Conservation (phyloP, 1,140 invertebrate species). For the Sitophilus oryzae region DNA sequence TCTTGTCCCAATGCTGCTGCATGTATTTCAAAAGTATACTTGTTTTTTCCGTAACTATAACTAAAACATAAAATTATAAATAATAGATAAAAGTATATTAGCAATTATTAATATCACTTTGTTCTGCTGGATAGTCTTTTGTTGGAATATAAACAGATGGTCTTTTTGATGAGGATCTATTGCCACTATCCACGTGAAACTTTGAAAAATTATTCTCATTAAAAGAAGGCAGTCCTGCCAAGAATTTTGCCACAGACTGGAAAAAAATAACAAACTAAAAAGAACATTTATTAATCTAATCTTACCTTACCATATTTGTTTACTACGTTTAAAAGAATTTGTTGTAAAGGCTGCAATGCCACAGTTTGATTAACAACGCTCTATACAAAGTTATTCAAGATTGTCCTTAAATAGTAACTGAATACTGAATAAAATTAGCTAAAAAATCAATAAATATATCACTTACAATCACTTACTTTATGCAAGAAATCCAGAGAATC, state of each 20-base stretch:
- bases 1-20: conserved; percentile 92
- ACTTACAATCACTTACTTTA: too few relatives aligned
- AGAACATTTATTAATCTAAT: too few relatives aligned
- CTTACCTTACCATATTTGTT: too few relatives aligned
- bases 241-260: conserved; percentile 76
- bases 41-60: conserved; percentile 92
- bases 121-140: conserved; percentile 82
- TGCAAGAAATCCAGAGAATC: too few relatives aligned
- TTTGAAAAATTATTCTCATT: conserved; percentile 86
- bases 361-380: too few relatives aligned
- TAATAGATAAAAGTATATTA: conserved; percentile 13
- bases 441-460: neutral
- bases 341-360: too few relatives aligned
- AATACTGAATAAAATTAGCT: neutral
- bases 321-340: too few relatives aligned
- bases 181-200: conserved; percentile 80
- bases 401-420: neutral
- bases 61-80: conserved; percentile 50
- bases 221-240: conserved; percentile 85
- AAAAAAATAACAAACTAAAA: too few relatives aligned
- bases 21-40: conserved; percentile 89
- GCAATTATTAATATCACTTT: conserved; percentile 55
- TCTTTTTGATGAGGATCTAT: conserved; percentile 75
- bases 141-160: conserved; percentile 86
- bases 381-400: too few relatives aligned